phyloP scores from a whole-genome alignment of 2,797 vertebrate genomes.

The Ptychadena robeensis region DNA sequence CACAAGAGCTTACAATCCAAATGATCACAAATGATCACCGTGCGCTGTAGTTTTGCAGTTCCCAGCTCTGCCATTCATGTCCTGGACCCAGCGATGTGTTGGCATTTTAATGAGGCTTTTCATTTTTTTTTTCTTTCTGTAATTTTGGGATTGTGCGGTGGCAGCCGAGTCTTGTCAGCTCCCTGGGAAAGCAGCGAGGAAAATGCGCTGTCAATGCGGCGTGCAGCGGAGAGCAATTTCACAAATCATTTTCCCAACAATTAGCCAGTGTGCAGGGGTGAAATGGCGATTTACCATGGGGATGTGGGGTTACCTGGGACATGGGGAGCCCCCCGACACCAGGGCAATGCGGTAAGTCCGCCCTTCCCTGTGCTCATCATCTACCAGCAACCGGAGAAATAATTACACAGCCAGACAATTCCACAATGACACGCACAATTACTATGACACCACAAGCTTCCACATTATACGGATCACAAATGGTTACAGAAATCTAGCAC shows the following conservation, averaged over 20 bases:
- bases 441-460: too few species aligned
- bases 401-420: not conserved
- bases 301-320: conserved; percentile 81
- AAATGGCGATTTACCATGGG: conserved; percentile 94
- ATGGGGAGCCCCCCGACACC: conserved; percentile 64
- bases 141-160: conserved; percentile 27
- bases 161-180: conserved; percentile 72
- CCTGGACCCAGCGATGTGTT: not conserved
- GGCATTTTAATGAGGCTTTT: conserved; percentile 30
- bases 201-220: conserved; percentile 66
- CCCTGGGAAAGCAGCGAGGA: conserved; percentile 74
- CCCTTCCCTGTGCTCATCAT: not conserved
- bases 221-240: conserved; percentile 90
- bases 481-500: conserved; percentile 10
- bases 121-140: not conserved
- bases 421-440: too few species aligned
- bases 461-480: conserved; percentile 12
- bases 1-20: too few species aligned
- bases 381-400: not conserved
- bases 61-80: conserved; percentile 14
- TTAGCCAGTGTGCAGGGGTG: conserved; percentile 92
- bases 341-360: not conserved
- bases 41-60: too few species aligned
- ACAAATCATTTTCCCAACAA: conserved; percentile 96
- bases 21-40: too few species aligned